These are phyloP conservation scores for Nannospalax galili DNA, from an alignment of 2,113 vertebrate genomes.

Conservation along the genomic window DNA sequence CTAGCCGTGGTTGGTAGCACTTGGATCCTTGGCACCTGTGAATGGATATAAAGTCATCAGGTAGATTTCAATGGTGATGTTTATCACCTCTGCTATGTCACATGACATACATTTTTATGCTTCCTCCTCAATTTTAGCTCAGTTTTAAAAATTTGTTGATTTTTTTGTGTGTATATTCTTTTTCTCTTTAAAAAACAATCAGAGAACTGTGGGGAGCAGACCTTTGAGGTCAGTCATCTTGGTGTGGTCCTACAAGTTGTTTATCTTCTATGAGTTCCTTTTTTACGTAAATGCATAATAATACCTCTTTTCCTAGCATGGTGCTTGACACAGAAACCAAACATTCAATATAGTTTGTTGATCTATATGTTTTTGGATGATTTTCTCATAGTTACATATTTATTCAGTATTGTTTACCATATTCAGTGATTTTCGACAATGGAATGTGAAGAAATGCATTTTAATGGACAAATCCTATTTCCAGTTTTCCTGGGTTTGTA, in stretches of 20 bases:
- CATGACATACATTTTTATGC: too few relatives aligned
- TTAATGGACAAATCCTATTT: not conserved
- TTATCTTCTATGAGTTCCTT: not conserved
- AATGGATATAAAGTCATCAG: too few relatives aligned
- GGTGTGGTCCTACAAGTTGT: not conserved
- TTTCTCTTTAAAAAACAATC: not conserved
- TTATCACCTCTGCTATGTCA: too few relatives aligned
- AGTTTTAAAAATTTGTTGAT: too few relatives aligned
- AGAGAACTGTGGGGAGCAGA: not conserved
- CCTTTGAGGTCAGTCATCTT: not conserved
- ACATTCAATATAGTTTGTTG: not conserved
- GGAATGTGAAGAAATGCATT: not conserved
- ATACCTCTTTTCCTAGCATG: not conserved
- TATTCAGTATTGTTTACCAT: conserved; percentile 34
- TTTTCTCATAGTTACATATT: not conserved
- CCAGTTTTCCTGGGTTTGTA: not conserved
- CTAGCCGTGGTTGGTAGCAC: too few relatives aligned
- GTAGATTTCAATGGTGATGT: too few relatives aligned
- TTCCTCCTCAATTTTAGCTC: too few relatives aligned
- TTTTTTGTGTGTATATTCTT: too few relatives aligned
- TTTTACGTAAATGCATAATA: not conserved
- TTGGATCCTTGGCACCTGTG: too few relatives aligned
- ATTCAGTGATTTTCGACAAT: conserved; percentile 12
- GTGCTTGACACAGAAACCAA: not conserved
- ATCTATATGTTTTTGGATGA: not conserved